phyloP scores from a whole-genome alignment of 2,888 invertebrate genomes.

The Tenthredo livida region DNA sequence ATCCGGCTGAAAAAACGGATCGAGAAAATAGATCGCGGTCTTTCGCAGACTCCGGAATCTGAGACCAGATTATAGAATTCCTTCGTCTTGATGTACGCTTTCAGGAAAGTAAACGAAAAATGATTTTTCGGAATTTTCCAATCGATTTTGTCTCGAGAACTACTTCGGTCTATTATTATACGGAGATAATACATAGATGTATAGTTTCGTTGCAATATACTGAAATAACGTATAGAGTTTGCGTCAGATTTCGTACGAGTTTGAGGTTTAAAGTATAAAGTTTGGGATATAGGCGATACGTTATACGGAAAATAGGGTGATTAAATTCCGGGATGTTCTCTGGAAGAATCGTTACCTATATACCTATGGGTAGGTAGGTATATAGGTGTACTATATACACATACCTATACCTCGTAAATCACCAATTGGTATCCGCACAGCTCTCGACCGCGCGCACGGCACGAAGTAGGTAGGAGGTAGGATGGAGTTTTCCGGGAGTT shows the following conservation, averaged over 20 bases:
- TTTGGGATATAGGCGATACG: not conserved
- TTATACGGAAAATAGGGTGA: not conserved
- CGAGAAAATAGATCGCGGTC: no score
- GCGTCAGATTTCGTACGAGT: not conserved
- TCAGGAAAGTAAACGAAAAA: no score
- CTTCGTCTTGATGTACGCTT: no score
- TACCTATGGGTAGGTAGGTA: not conserved
- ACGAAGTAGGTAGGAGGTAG: not conserved
- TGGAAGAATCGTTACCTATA: not conserved
- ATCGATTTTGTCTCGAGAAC: no score
- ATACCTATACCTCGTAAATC: constrained; percentile 2
- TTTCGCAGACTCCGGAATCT: no score
- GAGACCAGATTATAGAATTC: no score
- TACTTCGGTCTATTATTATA: no score
- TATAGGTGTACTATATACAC: not conserved
- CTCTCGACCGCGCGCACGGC: not conserved
- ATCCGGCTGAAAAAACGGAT: no score
- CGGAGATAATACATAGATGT: no score
- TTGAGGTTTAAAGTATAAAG: not conserved
- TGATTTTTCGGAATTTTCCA: no score
- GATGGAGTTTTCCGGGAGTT: not conserved
- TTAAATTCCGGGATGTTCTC: constrained; percentile 9
- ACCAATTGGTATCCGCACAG: constrained; percentile 1
- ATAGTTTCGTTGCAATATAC: not conserved
- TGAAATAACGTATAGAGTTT: not conserved